Evolutionary conservation across 2,113 vertebrate genomes (phyloP).

Genomic region (Carollia perspicillata): DNA sequence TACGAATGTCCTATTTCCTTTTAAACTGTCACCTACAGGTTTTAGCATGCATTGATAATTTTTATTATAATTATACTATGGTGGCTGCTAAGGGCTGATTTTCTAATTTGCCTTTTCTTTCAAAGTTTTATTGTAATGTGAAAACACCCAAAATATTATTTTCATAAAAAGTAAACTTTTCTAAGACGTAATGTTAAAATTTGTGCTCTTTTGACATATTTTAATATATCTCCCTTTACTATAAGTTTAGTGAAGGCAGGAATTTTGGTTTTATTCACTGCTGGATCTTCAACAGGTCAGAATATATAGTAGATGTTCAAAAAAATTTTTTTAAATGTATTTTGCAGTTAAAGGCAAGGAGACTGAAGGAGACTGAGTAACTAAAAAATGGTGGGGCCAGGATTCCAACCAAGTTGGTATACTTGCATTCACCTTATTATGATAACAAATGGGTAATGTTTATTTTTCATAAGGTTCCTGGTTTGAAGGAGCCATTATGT

Average conservation of each 20-base stretch:
- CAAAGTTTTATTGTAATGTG: background rate
- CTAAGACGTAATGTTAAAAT: background rate
- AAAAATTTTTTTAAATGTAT: background rate
- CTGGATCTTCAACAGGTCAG: background rate
- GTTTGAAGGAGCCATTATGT: background rate
- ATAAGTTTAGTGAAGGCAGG: background rate
- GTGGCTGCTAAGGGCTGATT: background rate
- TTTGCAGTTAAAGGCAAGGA: slow-evolving; percentile 16
- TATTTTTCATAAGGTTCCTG: background rate
- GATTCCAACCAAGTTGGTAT: background rate
- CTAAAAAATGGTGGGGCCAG: background rate
- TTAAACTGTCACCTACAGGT: background rate
- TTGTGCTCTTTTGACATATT: background rate
- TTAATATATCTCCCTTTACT: background rate
- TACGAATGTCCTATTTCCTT: background rate
- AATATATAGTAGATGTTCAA: background rate
- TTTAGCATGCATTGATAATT: background rate
- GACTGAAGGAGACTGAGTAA: background rate
- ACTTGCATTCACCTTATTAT: background rate
- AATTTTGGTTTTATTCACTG: background rate
- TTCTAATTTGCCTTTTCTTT: background rate
- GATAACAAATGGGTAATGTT: background rate
- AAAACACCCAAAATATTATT: background rate
- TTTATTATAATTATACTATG: background rate
- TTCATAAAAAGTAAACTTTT: background rate